These are phyloP conservation scores for Gasterosteus nipponicus DNA, from an alignment of 2,113 vertebrate genomes.

Conservation along the genomic window DNA sequence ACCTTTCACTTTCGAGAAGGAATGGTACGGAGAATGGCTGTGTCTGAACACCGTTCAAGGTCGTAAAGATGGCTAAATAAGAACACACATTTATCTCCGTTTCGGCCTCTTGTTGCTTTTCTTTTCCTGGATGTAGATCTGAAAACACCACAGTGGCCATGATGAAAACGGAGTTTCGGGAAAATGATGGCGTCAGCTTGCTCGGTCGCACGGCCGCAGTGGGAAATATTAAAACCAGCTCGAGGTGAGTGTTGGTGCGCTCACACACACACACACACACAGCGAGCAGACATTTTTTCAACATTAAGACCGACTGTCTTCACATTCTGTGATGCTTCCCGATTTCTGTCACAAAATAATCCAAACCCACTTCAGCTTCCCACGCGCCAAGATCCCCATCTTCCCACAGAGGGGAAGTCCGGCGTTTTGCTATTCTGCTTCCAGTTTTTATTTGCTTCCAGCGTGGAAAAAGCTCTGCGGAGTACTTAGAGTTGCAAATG, in stretches of 20 bases:
- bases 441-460: slow-evolving; percentile 60
- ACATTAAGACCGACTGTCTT: not conserved
- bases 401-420: slow-evolving; percentile 38
- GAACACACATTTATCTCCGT: not conserved
- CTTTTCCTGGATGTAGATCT: not conserved
- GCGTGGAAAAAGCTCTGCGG: slow-evolving; percentile 45
- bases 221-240: not conserved
- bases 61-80: not conserved
- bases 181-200: not conserved
- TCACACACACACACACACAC: not conserved
- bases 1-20: slow-evolving; percentile 7
- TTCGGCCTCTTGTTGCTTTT: not conserved
- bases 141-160: not conserved
- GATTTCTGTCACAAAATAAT: slow-evolving; percentile 2
- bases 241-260: not conserved
- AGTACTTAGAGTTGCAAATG: slow-evolving; percentile 53
- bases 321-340: slow-evolving; percentile 19
- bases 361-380: not conserved
- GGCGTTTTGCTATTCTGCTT: slow-evolving; percentile 53
- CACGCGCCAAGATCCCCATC: slow-evolving; percentile 11
- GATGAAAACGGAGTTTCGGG: not conserved
- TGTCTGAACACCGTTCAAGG: not conserved
- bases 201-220: not conserved
- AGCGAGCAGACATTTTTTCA: not conserved
- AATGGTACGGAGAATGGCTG: not conserved